These are phyloP conservation scores for Acanthoscelides obtectus DNA, from an alignment of 2,888 invertebrate genomes.

Conservation along the genomic window DNA sequence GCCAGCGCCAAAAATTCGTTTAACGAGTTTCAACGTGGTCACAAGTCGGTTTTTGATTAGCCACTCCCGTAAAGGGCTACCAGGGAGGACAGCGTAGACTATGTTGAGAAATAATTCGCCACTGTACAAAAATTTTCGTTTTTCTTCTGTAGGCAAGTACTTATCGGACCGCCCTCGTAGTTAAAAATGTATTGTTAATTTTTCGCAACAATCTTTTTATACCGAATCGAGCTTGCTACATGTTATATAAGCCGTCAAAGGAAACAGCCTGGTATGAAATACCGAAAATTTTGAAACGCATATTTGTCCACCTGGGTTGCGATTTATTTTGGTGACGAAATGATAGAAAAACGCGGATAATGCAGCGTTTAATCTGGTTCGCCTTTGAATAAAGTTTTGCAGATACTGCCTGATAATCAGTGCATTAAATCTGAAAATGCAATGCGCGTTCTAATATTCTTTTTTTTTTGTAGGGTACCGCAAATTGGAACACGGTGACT, in stretches of 20 bases:
- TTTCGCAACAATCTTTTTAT: neutral
- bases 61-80: too few relatives aligned
- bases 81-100: too few relatives aligned
- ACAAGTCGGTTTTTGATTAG: too few relatives aligned
- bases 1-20: too few relatives aligned
- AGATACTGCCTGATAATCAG: neutral
- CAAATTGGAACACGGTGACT: neutral
- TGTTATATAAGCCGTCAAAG: neutral
- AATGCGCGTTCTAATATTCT: neutral
- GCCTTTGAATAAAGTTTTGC: neutral
- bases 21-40: too few relatives aligned
- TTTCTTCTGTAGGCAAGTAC: too few relatives aligned
- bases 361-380: neutral
- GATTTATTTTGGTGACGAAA: neutral
- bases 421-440: neutral
- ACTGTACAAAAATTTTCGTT: too few relatives aligned
- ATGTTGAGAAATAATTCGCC: too few relatives aligned
- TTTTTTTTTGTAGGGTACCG: neutral
- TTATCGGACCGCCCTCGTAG: too few relatives aligned
- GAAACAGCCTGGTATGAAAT: neutral
- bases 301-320: neutral
- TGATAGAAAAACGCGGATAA: neutral
- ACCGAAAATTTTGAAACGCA: neutral
- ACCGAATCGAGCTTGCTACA: neutral
- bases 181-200: neutral